Evolutionary conservation across 1,140 invertebrate species (phyloP).

Genomic region (Episyrphus balteatus): DNA sequence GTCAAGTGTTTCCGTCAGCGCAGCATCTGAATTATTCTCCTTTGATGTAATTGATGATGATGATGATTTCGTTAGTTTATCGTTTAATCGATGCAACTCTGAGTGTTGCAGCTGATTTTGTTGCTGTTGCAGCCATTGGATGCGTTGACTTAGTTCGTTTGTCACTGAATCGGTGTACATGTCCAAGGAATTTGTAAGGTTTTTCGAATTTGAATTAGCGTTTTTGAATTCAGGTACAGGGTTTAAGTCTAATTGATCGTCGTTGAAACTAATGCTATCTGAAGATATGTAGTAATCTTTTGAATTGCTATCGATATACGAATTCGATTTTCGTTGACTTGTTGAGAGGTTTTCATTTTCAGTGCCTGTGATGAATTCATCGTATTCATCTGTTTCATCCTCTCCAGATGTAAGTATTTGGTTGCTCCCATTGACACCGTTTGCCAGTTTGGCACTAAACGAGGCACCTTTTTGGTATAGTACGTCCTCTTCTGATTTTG

Average conservation of each 20-base stretch:
- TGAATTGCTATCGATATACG: constrained; percentile 20
- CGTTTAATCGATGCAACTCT: no score
- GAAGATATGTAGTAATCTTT: constrained; percentile 37
- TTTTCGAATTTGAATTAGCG: not conserved
- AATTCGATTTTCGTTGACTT: not conserved
- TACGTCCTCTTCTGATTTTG: constrained; percentile 57
- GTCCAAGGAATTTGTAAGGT: not conserved
- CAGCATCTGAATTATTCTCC: not conserved
- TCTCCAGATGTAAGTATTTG: no score
- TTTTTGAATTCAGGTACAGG: constrained; percentile 18
- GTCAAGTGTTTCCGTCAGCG: no score
- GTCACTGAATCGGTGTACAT: not conserved
- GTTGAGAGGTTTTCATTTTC: not conserved
- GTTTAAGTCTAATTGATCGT: constrained; percentile 1
- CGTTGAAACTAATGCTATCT: constrained; percentile 27
- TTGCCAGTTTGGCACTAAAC: constrained; percentile 62
- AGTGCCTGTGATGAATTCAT: no score
- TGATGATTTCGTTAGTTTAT: no score
- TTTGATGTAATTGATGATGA: no score
- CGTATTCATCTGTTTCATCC: no score
- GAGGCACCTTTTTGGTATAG: constrained; percentile 74
- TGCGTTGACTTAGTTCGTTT: not conserved
- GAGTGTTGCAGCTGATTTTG: constrained; percentile 8
- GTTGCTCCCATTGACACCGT: constrained; percentile 2
- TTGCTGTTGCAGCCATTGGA: constrained; percentile 10